phyloP scores from a whole-genome alignment of 2,113 vertebrate species.

The Ammodramus savannarum region DNA sequence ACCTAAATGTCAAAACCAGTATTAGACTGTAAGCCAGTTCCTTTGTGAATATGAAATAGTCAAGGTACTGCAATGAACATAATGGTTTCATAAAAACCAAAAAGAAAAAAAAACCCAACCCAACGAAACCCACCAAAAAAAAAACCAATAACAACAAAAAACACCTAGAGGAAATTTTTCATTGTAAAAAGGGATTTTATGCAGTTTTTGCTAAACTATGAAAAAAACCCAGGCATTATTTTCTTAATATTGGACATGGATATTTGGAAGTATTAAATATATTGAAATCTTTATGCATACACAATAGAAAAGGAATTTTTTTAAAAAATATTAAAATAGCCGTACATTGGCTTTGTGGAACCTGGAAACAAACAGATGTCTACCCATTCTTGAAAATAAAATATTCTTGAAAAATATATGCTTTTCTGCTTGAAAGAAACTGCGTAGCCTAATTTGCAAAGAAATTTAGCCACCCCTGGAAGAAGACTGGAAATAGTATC shows the following conservation, averaged over 20 bases:
- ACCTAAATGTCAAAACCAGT: background rate
- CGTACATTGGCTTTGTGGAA: background rate
- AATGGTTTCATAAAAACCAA: background rate
- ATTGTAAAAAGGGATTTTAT: background rate
- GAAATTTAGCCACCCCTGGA: background rate
- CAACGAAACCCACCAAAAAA: too few relatives aligned
- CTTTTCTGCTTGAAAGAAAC: background rate
- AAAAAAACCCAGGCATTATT: background rate
- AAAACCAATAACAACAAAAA: background rate
- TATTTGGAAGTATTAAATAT: background rate
- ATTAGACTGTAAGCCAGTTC: background rate
- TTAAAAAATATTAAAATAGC: background rate
- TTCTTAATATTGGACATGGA: background rate
- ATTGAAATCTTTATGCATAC: background rate
- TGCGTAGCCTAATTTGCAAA: background rate
- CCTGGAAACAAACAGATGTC: background rate
- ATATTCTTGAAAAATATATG: background rate
- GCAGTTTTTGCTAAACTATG: background rate
- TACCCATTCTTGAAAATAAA: background rate
- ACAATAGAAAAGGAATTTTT: background rate
- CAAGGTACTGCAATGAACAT: background rate
- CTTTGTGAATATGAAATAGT: conserved; percentile 2
- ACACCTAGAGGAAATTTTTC: background rate
- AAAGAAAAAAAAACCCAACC: background rate
- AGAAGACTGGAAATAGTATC: background rate